Base-by-base conservation (phyloP, 64 coral and sea anemone species). In the Catalaphyllia jardinei region DNA sequence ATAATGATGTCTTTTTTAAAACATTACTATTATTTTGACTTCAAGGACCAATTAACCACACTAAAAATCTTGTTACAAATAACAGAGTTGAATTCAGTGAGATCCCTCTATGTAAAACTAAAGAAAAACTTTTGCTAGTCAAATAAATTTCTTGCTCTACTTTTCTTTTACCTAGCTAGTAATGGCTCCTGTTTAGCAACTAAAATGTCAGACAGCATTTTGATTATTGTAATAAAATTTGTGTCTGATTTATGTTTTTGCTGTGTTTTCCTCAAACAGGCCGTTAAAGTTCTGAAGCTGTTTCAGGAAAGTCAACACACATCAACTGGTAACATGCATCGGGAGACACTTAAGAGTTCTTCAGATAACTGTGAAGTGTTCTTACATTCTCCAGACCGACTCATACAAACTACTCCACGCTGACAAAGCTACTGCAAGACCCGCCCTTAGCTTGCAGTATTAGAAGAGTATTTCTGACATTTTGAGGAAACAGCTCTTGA, bases 331-430 rank as follows among this genome's bases (percentile, higher is more conserved):
- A 85, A 42, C 18, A 62, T 64, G 52, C 29, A 22, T 19, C 10
- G 16, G 75, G 59, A 85, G 0, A 71, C 63, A 42, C 16, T 25
- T 8, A 85, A 52, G 63, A 85, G 31, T 12, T 71, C 81, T 18
- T n/a, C 35, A 7, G 81, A 69, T n/a, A 85, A 85, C 81, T 67
- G 67, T 15, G 39, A 69, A 69, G 8, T 85, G 31, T 50, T 50
- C 24, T 69, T 85, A 11, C 81, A 38, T 69, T 85, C 81, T 2
- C 81, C 81, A 71, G 81, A 69, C 24, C 22, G 7, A 69, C 65
- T 69, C 10, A 69, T 69, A 69, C 65, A n/a, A 24, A 28, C 65
- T 11, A 69, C 65, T 25, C 65, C 65, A 69, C 9, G 54, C 54
- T 57, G 15, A 57, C 12, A 16, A 57, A 16, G 54, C 11, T 57